Evolutionary conservation across 2,797 vertebrate species (phyloP).

Genomic region (Limnodromus scolopaceus): DNA sequence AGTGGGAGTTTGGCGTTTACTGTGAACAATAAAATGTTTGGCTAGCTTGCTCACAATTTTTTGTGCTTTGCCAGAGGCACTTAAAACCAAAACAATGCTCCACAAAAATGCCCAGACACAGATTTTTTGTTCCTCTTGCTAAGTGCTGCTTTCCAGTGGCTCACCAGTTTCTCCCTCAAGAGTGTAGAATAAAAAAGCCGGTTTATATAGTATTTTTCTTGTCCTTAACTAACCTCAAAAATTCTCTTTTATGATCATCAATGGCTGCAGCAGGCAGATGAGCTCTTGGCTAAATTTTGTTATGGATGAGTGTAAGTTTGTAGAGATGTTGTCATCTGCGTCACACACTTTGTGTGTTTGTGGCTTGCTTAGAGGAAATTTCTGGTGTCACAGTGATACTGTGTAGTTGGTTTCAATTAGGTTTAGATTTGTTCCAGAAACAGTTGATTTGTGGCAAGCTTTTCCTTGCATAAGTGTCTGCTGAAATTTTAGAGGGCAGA

Average conservation of each 20-base stretch:
- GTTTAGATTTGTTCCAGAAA: neutral
- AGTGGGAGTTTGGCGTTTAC: neutral
- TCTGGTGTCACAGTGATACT: neutral
- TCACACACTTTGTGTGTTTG: neutral
- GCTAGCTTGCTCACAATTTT: neutral
- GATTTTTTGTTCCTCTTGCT: neutral
- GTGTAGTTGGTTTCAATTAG: neutral
- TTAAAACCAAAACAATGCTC: neutral
- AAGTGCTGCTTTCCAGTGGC: neutral
- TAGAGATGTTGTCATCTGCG: neutral
- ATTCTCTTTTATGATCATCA: neutral
- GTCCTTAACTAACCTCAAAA: neutral
- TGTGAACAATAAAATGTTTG: slow-evolving; percentile 5
- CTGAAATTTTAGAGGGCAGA: neutral
- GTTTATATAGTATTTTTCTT: neutral
- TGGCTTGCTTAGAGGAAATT: neutral
- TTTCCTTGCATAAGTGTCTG: neutral
- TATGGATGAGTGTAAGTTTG: neutral
- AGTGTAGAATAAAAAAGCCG: neutral
- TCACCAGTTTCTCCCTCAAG: neutral
- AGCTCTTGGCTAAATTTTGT: neutral
- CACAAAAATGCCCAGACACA: neutral
- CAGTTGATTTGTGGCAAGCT: neutral
- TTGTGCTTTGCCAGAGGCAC: neutral
- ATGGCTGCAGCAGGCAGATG: neutral